These are phyloP conservation scores for Zophobas morio DNA, from an alignment of 1,140 invertebrate genomes.

Conservation along the genomic window DNA sequence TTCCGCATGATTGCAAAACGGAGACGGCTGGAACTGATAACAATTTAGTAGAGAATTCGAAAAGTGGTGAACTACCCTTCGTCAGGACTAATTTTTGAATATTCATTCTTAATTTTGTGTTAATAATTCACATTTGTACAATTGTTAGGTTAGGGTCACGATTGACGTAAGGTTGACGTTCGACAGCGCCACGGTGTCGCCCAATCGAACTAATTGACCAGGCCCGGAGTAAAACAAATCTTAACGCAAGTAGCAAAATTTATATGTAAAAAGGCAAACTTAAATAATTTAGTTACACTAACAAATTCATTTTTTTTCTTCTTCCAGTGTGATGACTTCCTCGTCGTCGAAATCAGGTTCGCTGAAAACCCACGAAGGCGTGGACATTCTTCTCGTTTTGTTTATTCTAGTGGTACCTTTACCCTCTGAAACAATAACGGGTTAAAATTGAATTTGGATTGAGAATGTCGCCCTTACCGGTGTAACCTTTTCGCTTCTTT, in stretches of 20 bases:
- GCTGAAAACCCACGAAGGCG: slow-evolving; percentile 30
- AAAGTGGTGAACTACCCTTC: slow-evolving; percentile 5
- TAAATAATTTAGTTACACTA: no score
- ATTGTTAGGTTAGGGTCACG: slow-evolving; percentile 10
- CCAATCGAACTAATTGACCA: no score
- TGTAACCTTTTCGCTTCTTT: background rate
- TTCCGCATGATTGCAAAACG: slow-evolving; percentile 68
- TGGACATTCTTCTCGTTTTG: slow-evolving; percentile 2
- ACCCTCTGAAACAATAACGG: background rate
- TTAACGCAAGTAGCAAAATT: no score
- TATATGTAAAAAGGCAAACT: no score
- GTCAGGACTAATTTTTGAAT: slow-evolving; percentile 43
- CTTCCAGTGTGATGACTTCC: slow-evolving; percentile 14
- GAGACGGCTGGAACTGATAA: slow-evolving; percentile 56
- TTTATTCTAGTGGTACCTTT: background rate
- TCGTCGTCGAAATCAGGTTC: slow-evolving; percentile 26
- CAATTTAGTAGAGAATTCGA: background rate
- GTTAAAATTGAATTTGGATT: background rate
- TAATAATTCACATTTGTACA: background rate
- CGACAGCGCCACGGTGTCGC: no score
- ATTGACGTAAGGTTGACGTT: background rate
- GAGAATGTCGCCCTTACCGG: background rate
- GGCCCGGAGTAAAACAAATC: no score
- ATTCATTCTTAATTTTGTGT: slow-evolving; percentile 23
- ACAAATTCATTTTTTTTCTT: slow-evolving; percentile 6